Conservation (phyloP, 2,888 invertebrate genomes). For the Stictocephala bisonia region DNA sequence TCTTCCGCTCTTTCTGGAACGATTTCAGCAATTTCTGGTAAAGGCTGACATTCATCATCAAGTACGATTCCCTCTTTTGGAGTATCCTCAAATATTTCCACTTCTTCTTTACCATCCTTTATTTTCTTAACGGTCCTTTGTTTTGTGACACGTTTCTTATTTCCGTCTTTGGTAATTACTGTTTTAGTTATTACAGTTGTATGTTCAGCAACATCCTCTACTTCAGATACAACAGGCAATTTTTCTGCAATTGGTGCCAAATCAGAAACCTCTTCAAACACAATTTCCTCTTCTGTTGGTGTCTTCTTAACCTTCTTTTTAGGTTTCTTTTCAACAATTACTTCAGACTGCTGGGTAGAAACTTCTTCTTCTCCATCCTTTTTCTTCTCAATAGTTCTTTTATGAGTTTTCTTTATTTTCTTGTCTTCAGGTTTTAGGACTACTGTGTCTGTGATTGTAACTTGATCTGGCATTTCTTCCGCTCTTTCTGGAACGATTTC, state of each 20-base stretch:
- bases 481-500: conserved; percentile 57
- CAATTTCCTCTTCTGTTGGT: conserved; percentile 19
- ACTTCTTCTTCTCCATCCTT: conserved; percentile 50
- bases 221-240: conserved; percentile 37
- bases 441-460: conserved; percentile 56
- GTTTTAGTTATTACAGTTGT: conserved; percentile 24
- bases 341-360: conserved; percentile 42
- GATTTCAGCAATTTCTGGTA: conserved; percentile 22
- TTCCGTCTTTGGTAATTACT: conserved; percentile 2
- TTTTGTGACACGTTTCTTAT: conserved; percentile 27
- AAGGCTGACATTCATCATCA: conserved; percentile 17
- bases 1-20: conserved; percentile 20
- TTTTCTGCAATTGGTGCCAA: conserved; percentile 6
- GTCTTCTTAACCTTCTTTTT: conserved; percentile 10
- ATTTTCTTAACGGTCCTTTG: conserved; percentile 47
- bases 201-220: conserved; percentile 14
- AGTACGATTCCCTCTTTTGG: conserved; percentile 33
- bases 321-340: conserved; percentile 31
- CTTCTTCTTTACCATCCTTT: conserved; percentile 51
- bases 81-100: conserved; percentile 44
- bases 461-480: conserved; percentile 64
- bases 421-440: conserved; percentile 55
- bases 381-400: conserved; percentile 38
- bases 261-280: conserved; percentile 30
- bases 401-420: conserved; percentile 42